phyloP scores from a whole-genome alignment of 2,797 vertebrate genomes.

The Pipistrellus pipistrellus region DNA sequence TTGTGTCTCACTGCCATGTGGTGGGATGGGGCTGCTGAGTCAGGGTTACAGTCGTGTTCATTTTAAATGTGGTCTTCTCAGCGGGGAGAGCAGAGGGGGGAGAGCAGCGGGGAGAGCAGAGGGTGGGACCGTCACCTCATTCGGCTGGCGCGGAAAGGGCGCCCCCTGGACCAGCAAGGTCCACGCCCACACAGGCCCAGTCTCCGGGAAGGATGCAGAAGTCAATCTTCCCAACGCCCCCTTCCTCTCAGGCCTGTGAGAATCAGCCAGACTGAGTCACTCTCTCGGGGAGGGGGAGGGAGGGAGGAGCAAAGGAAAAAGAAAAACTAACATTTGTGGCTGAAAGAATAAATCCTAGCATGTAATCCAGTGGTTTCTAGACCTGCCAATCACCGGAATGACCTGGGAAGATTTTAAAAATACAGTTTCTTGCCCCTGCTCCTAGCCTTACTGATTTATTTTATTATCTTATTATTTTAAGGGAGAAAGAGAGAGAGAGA shows the following conservation, averaged over 20 bases:
- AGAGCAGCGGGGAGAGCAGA: too few relatives aligned
- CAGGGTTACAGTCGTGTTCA: too few relatives aligned
- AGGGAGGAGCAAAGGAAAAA: not conserved
- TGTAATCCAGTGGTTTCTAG: conserved; percentile 18
- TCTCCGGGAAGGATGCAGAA: not conserved
- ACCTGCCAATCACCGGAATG: not conserved
- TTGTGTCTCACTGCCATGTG: not conserved
- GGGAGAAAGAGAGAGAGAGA: too few relatives aligned
- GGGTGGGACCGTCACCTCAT: not conserved
- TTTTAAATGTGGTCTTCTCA: too few relatives aligned
- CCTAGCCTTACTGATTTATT: not conserved
- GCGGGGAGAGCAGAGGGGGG: too few relatives aligned
- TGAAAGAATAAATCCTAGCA: not conserved
- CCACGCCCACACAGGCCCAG: not conserved
- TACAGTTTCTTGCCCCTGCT: not conserved
- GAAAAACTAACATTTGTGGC: not conserved
- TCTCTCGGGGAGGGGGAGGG: not conserved
- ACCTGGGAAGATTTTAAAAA: not conserved
- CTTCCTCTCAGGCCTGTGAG: not conserved
- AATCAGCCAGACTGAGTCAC: not conserved
- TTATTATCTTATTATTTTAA: too few relatives aligned
- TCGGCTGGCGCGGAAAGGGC: not conserved
- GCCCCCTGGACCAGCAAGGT: not conserved
- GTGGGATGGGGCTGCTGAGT: not conserved
- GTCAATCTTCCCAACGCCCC: not conserved